These are phyloP conservation scores for Macrobrachium nipponense DNA, from an alignment of 1,140 invertebrate species.

Conservation along the genomic window DNA sequence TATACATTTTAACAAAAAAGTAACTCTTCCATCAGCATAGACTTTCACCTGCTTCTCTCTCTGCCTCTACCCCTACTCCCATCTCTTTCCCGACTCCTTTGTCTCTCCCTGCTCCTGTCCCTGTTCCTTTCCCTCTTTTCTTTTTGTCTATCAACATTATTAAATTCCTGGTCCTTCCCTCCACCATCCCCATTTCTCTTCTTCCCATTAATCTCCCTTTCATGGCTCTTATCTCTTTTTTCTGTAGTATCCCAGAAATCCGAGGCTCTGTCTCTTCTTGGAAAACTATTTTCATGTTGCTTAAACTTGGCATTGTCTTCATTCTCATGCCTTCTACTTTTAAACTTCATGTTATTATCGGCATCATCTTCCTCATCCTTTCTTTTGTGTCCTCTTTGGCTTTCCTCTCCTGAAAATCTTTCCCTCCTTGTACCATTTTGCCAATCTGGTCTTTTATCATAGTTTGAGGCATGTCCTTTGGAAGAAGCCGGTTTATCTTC, in stretches of 20 bases:
- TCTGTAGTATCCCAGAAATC: constrained; percentile 38
- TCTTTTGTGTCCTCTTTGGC: too few relatives aligned
- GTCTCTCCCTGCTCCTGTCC: too few relatives aligned
- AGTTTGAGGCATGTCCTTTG: too few relatives aligned
- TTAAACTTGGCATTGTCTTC: background rate
- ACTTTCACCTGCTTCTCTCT: too few relatives aligned
- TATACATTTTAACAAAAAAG: too few relatives aligned
- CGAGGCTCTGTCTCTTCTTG: constrained; percentile 35
- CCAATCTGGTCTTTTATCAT: too few relatives aligned
- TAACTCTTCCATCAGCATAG: too few relatives aligned
- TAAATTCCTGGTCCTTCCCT: background rate
- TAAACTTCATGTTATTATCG: background rate
- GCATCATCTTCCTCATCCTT: background rate
- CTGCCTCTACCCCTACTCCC: too few relatives aligned
- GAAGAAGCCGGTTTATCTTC: background rate
- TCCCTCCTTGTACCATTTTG: too few relatives aligned
- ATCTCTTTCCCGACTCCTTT: too few relatives aligned
- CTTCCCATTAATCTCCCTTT: background rate
- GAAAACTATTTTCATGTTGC: background rate
- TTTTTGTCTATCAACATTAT: background rate
- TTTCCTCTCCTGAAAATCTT: too few relatives aligned
- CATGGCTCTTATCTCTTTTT: background rate
- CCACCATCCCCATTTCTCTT: background rate
- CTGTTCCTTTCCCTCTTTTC: background rate
- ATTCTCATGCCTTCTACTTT: background rate